phyloP scores from a whole-genome alignment of 2,888 invertebrate species.

The Rutpela maculata region DNA sequence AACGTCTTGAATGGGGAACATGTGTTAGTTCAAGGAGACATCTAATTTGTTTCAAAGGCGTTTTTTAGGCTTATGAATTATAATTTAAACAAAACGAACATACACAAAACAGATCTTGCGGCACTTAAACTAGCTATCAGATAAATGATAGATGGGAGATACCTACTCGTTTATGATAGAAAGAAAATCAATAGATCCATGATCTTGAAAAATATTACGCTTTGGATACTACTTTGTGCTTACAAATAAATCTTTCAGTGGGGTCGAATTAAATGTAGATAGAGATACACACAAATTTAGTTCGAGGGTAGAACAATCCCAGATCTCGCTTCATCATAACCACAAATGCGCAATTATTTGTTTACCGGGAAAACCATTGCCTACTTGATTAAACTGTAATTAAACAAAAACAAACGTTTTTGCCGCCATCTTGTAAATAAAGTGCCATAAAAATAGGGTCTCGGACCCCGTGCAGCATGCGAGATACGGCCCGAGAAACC shows the following conservation, averaged over 20 bases:
- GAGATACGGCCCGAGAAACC: constrained; percentile 25
- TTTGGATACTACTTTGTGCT: background rate
- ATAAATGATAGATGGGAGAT: background rate
- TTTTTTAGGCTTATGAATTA: background rate
- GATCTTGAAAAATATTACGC: background rate
- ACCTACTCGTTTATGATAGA: constrained; percentile 21
- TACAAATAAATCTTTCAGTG: too few relatives aligned
- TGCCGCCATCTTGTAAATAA: constrained; percentile 56
- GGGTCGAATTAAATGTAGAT: too few relatives aligned
- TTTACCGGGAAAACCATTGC: constrained; percentile 12
- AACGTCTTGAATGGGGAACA: background rate
- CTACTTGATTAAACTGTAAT: constrained; percentile 9
- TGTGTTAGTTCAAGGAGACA: background rate
- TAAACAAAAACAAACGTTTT: constrained; percentile 33
- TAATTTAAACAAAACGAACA: background rate
- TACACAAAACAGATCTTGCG: background rate
- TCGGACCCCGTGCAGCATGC: constrained; percentile 36
- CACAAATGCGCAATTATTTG: constrained; percentile 34
- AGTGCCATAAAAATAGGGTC: constrained; percentile 38
- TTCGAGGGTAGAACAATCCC: too few relatives aligned
- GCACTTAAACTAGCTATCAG: background rate
- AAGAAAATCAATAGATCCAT: constrained; percentile 26
- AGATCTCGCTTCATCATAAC: background rate
- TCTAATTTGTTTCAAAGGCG: background rate
- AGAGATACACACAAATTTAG: too few relatives aligned